Percentiles rank a stretch among this genome's conserved stretches.
Evolutionary conservation across 2,113 vertebrate genomes (phyloP).

Genomic region (Oreotrochilus melanogaster): DNA sequence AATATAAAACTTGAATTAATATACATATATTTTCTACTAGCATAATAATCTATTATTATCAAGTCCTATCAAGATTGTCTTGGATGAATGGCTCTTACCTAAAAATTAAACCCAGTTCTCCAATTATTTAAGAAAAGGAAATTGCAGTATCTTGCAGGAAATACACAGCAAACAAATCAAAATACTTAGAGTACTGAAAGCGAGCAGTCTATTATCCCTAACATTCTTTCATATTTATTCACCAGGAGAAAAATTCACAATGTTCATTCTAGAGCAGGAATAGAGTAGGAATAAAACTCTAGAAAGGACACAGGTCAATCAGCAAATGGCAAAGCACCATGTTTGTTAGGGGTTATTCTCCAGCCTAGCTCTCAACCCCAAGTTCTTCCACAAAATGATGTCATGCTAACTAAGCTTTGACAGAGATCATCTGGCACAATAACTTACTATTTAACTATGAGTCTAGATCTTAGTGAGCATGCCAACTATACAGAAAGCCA

Average conservation of each 20-base stretch:
- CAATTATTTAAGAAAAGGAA: not conserved
- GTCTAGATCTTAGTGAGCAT: not conserved
- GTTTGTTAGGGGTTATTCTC: not conserved
- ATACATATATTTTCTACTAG: not conserved
- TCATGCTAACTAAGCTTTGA: not conserved
- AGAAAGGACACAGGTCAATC: not conserved
- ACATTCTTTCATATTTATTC: not conserved
- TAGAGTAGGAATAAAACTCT: not conserved
- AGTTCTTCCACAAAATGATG: not conserved
- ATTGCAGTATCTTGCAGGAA: conserved; percentile 1
- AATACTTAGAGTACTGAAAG: not conserved
- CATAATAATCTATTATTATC: not conserved
- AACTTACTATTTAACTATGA: not conserved
- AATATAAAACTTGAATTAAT: not conserved
- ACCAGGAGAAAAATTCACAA: not conserved
- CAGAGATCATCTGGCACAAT: not conserved
- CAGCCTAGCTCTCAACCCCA: not conserved
- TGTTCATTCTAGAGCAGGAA: not conserved
- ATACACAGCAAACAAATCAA: not conserved
- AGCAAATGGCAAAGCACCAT: not conserved
- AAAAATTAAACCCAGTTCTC: not conserved
- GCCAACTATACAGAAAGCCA: conserved; percentile 26
- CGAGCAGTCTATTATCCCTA: not conserved
- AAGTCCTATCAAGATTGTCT: not conserved
- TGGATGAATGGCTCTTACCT: not conserved